Evolutionary conservation across 2,888 invertebrate species (phyloP), one percentile per base, ranked within the genome.

Genomic region (Cryptosula pallasiana): DNA sequence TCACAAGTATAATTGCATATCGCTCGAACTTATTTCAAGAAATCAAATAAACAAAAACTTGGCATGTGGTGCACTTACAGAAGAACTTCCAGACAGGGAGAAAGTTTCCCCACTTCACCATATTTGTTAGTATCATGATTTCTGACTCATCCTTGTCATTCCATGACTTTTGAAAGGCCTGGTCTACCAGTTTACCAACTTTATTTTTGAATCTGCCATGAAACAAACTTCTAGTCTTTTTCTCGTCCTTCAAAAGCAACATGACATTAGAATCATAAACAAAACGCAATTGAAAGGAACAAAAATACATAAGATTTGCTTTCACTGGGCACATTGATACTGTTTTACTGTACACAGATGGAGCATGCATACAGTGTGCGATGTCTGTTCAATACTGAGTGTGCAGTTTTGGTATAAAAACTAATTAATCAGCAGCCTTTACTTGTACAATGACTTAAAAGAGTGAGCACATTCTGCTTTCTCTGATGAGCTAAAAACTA

Each of bases 171-270:
- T 20, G 20, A 20, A 63, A 34, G 63, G 63, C 63, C 32, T 27
- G 20, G 34, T 63, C 27, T 2, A 63, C 63, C n/a, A 63, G 63
- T n/a, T 63, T 63, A 63, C 63, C 63, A 63, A 63, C 32, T 63
- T 63, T 63, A 5, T 34, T 32, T 29, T 45, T 45, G 20, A 13
- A 20, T 20, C 45, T 45, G 9, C 45, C 45, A 45, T 13, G 45
- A 5, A 45, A 45, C 9, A 45, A 45, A 13, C 9, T 13, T 45
- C 20, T 5, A 45, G 20, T 13, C 45, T 45, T 45, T 45, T n/a
- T n/a, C n/a, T n/a, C n/a, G n/a, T n/a, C n/a, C n/a, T n/a, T n/a
- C n/a, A n/a, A n/a, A n/a, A n/a, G n/a, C n/a, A n/a, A n/a, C n/a
- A n/a, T n/a, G n/a, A n/a, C n/a, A n/a, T n/a, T n/a, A n/a, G n/a